Base-by-base conservation (phyloP, 2,797 vertebrate species). In the Aphelocoma californica region DNA sequence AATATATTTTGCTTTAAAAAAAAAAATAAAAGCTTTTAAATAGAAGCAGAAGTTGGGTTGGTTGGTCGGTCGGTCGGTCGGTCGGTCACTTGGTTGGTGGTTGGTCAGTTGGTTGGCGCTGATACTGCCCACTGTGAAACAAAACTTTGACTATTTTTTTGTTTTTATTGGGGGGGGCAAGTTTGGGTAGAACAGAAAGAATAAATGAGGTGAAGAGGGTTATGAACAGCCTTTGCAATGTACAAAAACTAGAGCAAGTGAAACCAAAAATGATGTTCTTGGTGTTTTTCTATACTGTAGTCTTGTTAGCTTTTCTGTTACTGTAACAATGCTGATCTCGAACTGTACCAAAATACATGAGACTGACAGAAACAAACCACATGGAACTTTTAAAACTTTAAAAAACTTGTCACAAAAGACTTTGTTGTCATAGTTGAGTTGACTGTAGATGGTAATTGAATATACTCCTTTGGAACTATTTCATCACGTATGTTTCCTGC, bases 391-490 rank as follows among this genome's bases (percentile, higher is more conserved):
- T 99, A 99, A 98, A 99, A 97, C 99, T 99, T 99, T 98, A 98
- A 99, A 99, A 99, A 98, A 98, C 98, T 99, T 99, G 99, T 99
- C 99, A 99, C 99, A 99, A 98, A 98, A 98, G 99, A 99, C 99
- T 99, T 99, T 99, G 99, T 99, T 99, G 99, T 99, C 99, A 99
- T 99, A 99, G 99, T 99, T 99, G 99, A 99, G 99, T 99, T 99
- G 99, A 99, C 99, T 99, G 99, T 99, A 99, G 99, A 99, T 99
- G 99, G 99, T 99, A 99, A 99, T 99, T 99, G 99, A 99, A 99
- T 99, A 99, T 99, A 99, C 99, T 99, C 99, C 99, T 99, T 99
- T 99, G 99, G 99, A 99, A 99, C 99, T 99, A 99, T 99, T 99
- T 99, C 99, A 99, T 99, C 99, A 99, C 99, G 99, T 99, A 99